Base-by-base conservation (phyloP, 2,113 vertebrate species). In the Channa argus region DNA sequence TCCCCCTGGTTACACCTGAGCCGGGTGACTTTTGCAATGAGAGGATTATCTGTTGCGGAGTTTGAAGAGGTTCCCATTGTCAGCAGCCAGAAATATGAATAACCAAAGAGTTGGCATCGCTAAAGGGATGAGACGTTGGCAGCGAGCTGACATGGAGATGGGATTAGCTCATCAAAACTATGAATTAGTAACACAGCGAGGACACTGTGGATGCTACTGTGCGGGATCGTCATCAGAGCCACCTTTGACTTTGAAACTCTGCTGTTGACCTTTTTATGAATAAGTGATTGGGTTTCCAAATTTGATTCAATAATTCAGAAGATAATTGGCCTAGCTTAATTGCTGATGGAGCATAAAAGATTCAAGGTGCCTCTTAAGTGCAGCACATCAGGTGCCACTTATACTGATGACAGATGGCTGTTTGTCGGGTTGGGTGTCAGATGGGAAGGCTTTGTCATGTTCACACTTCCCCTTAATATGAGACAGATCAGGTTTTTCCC, bases 381-480 rank as follows among this genome's bases (percentile, higher is more conserved):
- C 82, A 82, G 76, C 89, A 88, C 89, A 88, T 92, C 83, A 83
- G 85, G 80, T 73, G 45, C 86, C 93, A 92, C 90, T 93, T 92
- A 92, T 92, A 91, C 92, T 89, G 90, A 91, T 90, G 91, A 90
- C 92, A 92, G 92, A 91, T 92, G 92, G 90, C 75, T 80, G 89
- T 90, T 92, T 92, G 92, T 89, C 82, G 88, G 80, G 61, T 86
- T 84, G 69, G 91, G 91, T 93, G 89, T 94, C 93, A 89, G 85
- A 81, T 88, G 74, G 80, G 80, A 75, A 55, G 89, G 72, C 86
- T 85, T 92, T 92, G 91, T 93, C 88, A 89, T 88, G 89, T 92
- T 93, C 92, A 89, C 91, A 91, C 91, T 91, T 88, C 73, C 70
- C 52, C 91, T 90, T 86, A 89, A 92, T 80, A 77, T 59, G 77